Conservation (phyloP, 2,113 vertebrate species). For the Natator depressus region DNA sequence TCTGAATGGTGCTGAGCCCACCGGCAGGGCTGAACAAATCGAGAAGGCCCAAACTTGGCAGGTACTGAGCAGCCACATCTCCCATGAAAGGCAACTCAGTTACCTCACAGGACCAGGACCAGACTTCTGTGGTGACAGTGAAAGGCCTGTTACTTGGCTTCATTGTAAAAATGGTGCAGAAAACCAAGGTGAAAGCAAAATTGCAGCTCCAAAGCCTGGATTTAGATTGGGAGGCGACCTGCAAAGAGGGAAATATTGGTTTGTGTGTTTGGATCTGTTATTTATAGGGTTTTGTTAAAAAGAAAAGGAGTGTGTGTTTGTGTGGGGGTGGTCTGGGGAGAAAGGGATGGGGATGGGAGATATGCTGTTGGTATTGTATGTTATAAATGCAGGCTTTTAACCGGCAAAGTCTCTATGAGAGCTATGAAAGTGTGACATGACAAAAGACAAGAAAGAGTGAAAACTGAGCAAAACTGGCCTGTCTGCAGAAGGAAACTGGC, state of each 20-base stretch:
- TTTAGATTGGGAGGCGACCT: accelerated
- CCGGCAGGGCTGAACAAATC: neutral
- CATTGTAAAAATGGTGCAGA: neutral
- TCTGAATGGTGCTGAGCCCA: neutral
- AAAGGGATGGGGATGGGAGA: accelerated
- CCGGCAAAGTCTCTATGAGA: neutral
- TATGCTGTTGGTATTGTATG: neutral
- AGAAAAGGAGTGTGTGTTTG: neutral
- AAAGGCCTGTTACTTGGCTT: neutral
- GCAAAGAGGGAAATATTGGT: neutral
- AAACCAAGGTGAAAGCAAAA: neutral
- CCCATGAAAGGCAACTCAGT: neutral
- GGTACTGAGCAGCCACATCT: neutral
- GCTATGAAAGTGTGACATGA: neutral
- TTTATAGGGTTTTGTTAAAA: neutral
- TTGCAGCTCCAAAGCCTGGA: neutral
- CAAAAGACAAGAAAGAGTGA: neutral
- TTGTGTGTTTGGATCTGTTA: neutral
- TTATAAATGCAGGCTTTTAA: neutral
- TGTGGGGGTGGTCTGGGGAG: neutral
- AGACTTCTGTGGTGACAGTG: neutral
- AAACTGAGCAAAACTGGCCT: neutral
- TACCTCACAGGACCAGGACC: neutral
- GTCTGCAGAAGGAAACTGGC: neutral
- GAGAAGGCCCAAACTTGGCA: neutral